These are phyloP conservation scores for Zaprionus kolodkinae DNA, from an alignment of 1,140 invertebrate species.

Conservation along the genomic window DNA sequence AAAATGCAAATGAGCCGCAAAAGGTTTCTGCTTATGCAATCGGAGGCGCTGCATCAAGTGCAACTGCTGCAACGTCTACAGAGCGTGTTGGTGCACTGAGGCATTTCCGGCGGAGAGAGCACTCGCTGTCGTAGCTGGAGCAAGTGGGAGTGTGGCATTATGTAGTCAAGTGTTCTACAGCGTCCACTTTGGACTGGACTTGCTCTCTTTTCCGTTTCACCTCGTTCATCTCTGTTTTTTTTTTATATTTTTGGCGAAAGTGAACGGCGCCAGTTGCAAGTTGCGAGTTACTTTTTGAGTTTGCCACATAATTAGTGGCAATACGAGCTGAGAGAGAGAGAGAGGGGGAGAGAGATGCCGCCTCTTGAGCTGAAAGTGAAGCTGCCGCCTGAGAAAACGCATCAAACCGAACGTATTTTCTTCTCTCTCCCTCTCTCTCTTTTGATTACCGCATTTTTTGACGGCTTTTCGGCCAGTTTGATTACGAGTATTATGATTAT, in stretches of 20 bases:
- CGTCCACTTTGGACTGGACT: not conserved
- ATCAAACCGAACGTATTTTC: slow-evolving; percentile 13
- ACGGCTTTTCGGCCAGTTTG: slow-evolving; percentile 13
- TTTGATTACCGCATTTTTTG: slow-evolving; percentile 47
- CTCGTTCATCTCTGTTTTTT: slow-evolving; percentile 6
- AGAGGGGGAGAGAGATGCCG: not conserved
- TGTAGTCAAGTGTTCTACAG: slow-evolving; percentile 68
- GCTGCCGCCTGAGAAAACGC: slow-evolving; percentile 40
- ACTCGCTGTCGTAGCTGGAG: slow-evolving; percentile 8
- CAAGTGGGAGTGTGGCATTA: slow-evolving; percentile 52
- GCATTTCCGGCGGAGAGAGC: slow-evolving; percentile 58
- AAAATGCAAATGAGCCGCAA: slow-evolving; percentile 67
- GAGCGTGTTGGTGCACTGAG: slow-evolving; percentile 57
- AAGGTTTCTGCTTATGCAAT: slow-evolving; percentile 58
- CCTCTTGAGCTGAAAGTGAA: slow-evolving; percentile 54
- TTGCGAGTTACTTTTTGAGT: slow-evolving; percentile 9
- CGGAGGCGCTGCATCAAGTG: slow-evolving; percentile 48
- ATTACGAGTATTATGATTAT: slow-evolving; percentile 3
- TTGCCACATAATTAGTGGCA: slow-evolving; percentile 47
- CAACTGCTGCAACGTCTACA: slow-evolving; percentile 45
- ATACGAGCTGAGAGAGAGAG: slow-evolving; percentile 2
- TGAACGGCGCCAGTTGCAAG: slow-evolving; percentile 17
- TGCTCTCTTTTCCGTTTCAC: not conserved
- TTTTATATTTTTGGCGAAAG: slow-evolving; percentile 11
- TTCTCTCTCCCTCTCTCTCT: not conserved